A percentile compares a stretch with the other conserved stretches of the same genome.
Conservation (phyloP, 2,888 invertebrate genomes). For the Ganaspis brasiliensis region DNA sequence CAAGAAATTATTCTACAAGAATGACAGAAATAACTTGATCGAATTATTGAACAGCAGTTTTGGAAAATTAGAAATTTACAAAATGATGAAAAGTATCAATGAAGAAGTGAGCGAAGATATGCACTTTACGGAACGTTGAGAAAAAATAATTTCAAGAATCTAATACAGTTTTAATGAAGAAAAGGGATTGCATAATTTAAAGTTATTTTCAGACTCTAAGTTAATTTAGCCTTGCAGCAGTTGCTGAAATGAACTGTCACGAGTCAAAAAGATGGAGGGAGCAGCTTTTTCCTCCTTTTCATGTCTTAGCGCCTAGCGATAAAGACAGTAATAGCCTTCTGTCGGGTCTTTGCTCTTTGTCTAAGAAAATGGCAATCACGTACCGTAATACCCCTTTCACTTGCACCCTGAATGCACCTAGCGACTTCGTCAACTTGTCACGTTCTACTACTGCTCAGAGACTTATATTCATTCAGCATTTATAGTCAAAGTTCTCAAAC, state of each 20-base stretch:
- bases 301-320: neutral
- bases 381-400: constrained; percentile 4
- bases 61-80: no score
- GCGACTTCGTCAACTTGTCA: constrained; percentile 9
- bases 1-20: no score
- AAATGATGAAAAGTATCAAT: no score
- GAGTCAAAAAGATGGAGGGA: neutral
- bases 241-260: neutral
- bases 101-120: no score
- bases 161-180: neutral
- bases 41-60: no score
- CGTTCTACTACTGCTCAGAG: neutral
- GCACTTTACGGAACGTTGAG: neutral
- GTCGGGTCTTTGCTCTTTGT: neutral
- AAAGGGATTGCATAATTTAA: neutral
- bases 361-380: constrained; percentile 25
- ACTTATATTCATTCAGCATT: constrained; percentile 1
- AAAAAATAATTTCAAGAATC: neutral
- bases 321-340: constrained; percentile 5
- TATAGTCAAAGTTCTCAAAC: constrained; percentile 3
- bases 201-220: neutral
- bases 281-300: constrained; percentile 1
- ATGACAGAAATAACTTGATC: no score
- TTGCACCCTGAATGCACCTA: constrained; percentile 13
- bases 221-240: constrained; percentile 10